A percentile compares a stretch with the other conserved stretches of the same genome.
Conservation (phyloP, 2,113 vertebrate genomes). For the Mustelus asterias region DNA sequence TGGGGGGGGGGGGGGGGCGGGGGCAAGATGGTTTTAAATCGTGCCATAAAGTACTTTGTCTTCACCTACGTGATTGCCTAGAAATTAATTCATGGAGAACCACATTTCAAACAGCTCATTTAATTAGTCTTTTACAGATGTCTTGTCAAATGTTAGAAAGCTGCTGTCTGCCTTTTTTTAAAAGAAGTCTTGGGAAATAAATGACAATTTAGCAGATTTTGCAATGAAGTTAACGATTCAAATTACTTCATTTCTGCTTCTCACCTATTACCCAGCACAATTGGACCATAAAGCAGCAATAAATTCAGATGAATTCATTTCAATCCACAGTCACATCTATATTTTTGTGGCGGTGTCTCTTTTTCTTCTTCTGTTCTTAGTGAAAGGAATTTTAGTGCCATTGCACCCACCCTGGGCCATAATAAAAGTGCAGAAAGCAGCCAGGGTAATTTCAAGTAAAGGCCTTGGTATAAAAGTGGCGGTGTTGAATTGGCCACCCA, state of each 20-base stretch:
- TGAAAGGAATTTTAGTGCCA: neutral
- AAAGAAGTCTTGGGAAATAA: constrained; percentile 38
- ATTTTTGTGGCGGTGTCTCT: neutral
- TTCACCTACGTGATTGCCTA: neutral
- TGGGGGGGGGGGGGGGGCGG: too few relatives aligned
- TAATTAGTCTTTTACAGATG: neutral
- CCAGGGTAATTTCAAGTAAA: neutral
- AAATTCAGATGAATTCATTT: constrained; percentile 45
- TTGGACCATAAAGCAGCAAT: constrained; percentile 41
- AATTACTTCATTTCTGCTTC: constrained; percentile 42
- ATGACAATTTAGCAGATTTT: constrained; percentile 42
- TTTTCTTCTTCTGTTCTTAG: neutral
- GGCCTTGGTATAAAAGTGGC: neutral
- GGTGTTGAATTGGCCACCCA: neutral
- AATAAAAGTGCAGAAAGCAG: neutral
- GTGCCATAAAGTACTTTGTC: neutral
- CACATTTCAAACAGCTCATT: neutral
- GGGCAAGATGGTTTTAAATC: neutral
- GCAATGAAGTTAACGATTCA: constrained; percentile 41
- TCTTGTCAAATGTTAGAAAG: neutral
- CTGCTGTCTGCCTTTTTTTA: neutral
- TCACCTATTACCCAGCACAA: constrained; percentile 40
- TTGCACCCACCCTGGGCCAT: neutral
- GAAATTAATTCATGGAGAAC: neutral
- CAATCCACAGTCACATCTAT: neutral